Evolutionary conservation across 2,888 invertebrate genomes (phyloP), one percentile per base, ranked within the genome.

Genomic region (Yponomeuta evonymella): DNA sequence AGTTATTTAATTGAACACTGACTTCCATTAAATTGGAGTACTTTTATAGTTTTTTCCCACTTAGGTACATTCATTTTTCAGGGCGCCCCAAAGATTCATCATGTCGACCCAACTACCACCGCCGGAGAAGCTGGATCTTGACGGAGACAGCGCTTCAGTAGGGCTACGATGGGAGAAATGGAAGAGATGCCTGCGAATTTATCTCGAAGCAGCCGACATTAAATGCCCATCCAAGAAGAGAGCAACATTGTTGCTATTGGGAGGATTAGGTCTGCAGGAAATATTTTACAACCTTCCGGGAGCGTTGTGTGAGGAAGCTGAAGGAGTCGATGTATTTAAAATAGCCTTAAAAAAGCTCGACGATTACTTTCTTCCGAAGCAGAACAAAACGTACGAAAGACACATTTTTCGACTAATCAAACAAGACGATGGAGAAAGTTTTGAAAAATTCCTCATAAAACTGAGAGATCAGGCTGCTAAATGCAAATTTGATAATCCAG

Each of bases 311-410:
- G 72, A 71, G 67, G 48, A 23, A 36, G 64, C 33, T 36, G 72
- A 75, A 63, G 51, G 33, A 30, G 33, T 29, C n/a, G 58, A 69
- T 70, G 62, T 71, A 62, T 71, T 62, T 48, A 63, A 71, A 11
- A 65, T 70, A 43, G 74, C 78, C 8, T 72, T 77, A 36, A 74
- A 77, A 12, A 74, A 75, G 71, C 72, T 80, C 48, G 72, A 72
- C 43, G 73, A 76, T n/a, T 75, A 79, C 72, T 78, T 71, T 29
- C 78, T 62, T 75, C 76, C 29, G 81, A 79, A 73, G 79, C 81
- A 74, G 71, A 81, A 69, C 78, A 83, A 72, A 69, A 65, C 51
- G 5, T 71, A 69, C 64, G 71, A 71, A 65, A 69, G 71, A 65
- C 69, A 71, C 71, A 70, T 78, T 10, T 79, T 79, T 75, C 75